These are phyloP conservation scores for Characodon lateralis DNA, from an alignment of 2,797 vertebrate species.

Conservation along the genomic window DNA sequence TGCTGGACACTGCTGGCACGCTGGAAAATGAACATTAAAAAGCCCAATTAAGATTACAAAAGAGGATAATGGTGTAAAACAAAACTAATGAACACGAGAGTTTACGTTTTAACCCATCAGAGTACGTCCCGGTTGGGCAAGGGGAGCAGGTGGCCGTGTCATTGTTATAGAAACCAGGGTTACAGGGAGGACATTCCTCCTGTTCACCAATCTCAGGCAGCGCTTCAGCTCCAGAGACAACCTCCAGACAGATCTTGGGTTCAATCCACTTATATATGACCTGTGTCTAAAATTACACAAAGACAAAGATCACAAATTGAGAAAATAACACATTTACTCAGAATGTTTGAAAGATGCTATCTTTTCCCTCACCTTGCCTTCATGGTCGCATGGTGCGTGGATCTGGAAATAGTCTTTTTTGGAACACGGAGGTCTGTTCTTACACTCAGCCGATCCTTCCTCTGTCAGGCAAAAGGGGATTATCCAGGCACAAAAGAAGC, in stretches of 20 bases:
- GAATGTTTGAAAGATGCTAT: background rate
- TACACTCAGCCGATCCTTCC: conserved; percentile 87
- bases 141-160: conserved; percentile 89
- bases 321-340: background rate
- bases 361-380: conserved; percentile 88
- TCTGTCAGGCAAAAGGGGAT: conserved; percentile 69
- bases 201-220: conserved; percentile 90
- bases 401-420: conserved; percentile 94
- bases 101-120: conserved; percentile 87
- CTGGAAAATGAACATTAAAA: conserved; percentile 64
- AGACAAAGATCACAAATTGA: conserved; percentile 4
- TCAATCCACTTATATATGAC: conserved; percentile 95
- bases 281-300: conserved; percentile 84
- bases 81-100: background rate
- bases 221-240: conserved; percentile 78
- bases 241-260: conserved; percentile 93
- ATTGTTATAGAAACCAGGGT: conserved; percentile 96
- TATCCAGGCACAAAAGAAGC: background rate
- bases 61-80: background rate
- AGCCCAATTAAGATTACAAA: conserved; percentile 8
- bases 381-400: conserved; percentile 89
- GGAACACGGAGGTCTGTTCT: conserved; percentile 86
- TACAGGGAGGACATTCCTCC: conserved; percentile 94
- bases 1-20: conserved; percentile 90
- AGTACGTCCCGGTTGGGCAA: conserved; percentile 88